phyloP scores from a whole-genome alignment of 2,797 vertebrate genomes.

The Tachyglossus aculeatus region DNA sequence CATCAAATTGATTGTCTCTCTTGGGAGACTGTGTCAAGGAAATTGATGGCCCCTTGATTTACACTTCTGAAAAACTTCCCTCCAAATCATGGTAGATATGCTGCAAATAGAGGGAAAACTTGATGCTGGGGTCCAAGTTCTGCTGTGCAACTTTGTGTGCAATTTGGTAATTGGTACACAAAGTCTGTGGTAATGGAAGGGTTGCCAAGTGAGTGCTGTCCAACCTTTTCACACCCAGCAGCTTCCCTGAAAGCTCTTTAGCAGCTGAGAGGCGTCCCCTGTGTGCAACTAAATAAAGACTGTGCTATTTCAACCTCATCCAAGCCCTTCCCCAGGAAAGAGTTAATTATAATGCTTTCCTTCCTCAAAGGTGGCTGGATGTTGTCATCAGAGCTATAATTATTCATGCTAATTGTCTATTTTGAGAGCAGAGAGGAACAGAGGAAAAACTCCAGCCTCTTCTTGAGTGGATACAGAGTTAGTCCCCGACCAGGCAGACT shows the following conservation, averaged over 20 bases:
- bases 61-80: too few relatives aligned
- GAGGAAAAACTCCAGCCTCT: slow-evolving; percentile 34
- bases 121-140: not conserved
- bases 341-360: slow-evolving; percentile 69
- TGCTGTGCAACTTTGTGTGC: not conserved
- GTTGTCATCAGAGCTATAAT: slow-evolving; percentile 68
- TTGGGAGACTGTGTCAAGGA: too few relatives aligned
- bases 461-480: slow-evolving; percentile 28
- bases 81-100: not conserved
- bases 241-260: not conserved
- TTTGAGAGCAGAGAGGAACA: slow-evolving; percentile 52
- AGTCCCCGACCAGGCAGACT: slow-evolving; percentile 24
- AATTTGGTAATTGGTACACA: not conserved
- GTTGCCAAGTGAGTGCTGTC: slow-evolving; percentile 15
- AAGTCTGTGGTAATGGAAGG: not conserved
- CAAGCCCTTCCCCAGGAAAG: slow-evolving; percentile 62
- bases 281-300: slow-evolving; percentile 45
- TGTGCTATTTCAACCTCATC: slow-evolving; percentile 36
- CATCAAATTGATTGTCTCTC: too few relatives aligned
- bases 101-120: not conserved
- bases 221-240: slow-evolving; percentile 3
- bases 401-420: slow-evolving; percentile 76
- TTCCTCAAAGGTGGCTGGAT: slow-evolving; percentile 68
- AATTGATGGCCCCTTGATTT: too few relatives aligned
- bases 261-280: not conserved